These are phyloP conservation scores for Ochropleura plecta DNA, from an alignment of 2,888 invertebrate species.

Conservation along the genomic window DNA sequence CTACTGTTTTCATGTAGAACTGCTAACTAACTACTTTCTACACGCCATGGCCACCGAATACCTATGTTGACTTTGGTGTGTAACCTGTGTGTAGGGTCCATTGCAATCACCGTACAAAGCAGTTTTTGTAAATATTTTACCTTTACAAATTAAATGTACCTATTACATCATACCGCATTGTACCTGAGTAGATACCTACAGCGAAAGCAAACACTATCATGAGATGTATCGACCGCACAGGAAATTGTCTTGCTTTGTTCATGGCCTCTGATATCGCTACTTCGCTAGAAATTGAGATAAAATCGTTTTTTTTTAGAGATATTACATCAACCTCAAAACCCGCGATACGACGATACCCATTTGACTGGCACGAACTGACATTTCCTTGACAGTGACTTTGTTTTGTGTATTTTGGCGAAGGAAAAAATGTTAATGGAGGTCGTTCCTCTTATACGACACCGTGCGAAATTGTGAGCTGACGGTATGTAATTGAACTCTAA, in stretches of 20 bases:
- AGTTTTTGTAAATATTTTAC: slow-evolving; percentile 18
- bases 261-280: slow-evolving; percentile 49
- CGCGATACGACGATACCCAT: slow-evolving; percentile 1
- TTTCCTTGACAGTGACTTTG: slow-evolving; percentile 67
- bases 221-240: slow-evolving; percentile 33
- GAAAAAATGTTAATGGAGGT: slow-evolving; percentile 52
- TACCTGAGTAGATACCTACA: background rate
- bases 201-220: slow-evolving; percentile 26
- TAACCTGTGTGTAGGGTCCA: background rate
- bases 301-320: slow-evolving; percentile 32
- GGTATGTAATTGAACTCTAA: slow-evolving; percentile 45
- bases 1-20: too few species aligned
- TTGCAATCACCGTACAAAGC: slow-evolving; percentile 21
- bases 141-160: slow-evolving; percentile 3
- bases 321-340: slow-evolving; percentile 25
- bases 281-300: slow-evolving; percentile 45
- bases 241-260: slow-evolving; percentile 42
- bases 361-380: slow-evolving; percentile 51
- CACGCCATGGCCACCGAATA: background rate
- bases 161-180: background rate
- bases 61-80: background rate
- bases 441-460: slow-evolving; percentile 53
- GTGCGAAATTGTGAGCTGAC: slow-evolving; percentile 50
- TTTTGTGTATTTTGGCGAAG: slow-evolving; percentile 52
- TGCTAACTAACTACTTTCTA: too few species aligned